Evolutionary conservation across 2,888 invertebrate species (phyloP).

Genomic region (Cabera pusaria): DNA sequence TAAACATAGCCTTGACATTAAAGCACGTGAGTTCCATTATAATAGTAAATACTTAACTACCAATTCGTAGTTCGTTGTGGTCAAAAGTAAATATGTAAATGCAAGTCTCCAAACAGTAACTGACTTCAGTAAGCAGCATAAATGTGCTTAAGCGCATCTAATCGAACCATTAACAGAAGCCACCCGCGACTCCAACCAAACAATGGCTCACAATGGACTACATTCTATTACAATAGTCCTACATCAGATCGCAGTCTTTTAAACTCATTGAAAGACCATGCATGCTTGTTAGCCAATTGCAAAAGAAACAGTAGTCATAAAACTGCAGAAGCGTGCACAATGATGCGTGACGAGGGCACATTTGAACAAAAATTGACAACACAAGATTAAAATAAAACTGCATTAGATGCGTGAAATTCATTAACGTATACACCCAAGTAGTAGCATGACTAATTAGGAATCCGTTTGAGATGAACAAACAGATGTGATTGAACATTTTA

Average conservation of each 20-base stretch:
- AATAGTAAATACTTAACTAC: too few species aligned
- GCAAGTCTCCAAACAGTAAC: too few species aligned
- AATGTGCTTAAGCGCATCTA: too few species aligned
- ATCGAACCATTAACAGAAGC: too few species aligned
- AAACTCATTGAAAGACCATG: slow-evolving; percentile 1
- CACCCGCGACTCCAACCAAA: not conserved
- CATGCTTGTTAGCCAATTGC: slow-evolving; percentile 6
- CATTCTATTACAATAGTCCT: slow-evolving; percentile 1
- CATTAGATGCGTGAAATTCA: slow-evolving; percentile 65
- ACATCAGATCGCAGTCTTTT: slow-evolving; percentile 1
- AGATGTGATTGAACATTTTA: slow-evolving; percentile 20
- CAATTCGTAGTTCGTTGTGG: too few species aligned
- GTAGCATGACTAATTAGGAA: slow-evolving; percentile 53
- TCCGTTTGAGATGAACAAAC: slow-evolving; percentile 34
- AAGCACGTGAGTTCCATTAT: too few species aligned
- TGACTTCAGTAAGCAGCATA: too few species aligned
- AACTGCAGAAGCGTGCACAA: slow-evolving; percentile 42
- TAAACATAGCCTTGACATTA: too few species aligned
- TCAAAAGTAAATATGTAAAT: too few species aligned
- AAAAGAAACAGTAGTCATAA: slow-evolving; percentile 11
- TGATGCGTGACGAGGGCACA: slow-evolving; percentile 44
- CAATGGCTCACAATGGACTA: not conserved
- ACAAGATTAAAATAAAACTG: slow-evolving; percentile 45
- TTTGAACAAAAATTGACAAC: slow-evolving; percentile 48
- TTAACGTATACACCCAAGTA: slow-evolving; percentile 67